Conservation (phyloP, 2,888 invertebrate genomes). For the Drosophila nr. perissopoda region DNA sequence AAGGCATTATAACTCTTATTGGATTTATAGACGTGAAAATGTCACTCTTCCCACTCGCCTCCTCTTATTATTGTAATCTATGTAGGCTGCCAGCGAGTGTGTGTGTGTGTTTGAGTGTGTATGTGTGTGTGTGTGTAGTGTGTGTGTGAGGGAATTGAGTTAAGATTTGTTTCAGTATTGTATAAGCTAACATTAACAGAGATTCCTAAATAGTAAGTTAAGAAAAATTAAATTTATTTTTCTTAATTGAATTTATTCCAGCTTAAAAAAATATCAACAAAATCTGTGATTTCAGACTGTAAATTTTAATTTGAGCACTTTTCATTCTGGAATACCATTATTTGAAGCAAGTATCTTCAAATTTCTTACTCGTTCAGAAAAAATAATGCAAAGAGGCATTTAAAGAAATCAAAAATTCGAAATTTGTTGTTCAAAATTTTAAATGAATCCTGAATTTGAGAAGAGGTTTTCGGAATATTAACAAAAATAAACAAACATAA, state of each 20-base stretch:
- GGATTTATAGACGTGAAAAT: conserved; percentile 65
- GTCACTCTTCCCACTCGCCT: conserved; percentile 13
- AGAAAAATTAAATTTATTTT: too few relatives aligned
- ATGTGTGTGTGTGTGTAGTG: not conserved
- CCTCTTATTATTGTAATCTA: conserved; percentile 31
- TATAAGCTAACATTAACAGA: not conserved
- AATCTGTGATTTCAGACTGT: too few relatives aligned
- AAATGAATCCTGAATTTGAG: too few relatives aligned
- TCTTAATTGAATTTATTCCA: too few relatives aligned
- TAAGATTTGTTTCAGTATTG: not conserved
- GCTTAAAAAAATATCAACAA: too few relatives aligned
- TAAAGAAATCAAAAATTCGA: too few relatives aligned
- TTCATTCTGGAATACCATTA: not conserved
- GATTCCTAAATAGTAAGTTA: not conserved
- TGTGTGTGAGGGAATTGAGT: not conserved
- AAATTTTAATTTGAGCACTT: not conserved
- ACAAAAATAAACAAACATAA: too few relatives aligned
- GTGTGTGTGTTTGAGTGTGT: not conserved
- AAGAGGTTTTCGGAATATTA: not conserved
- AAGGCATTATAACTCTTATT: conserved; percentile 76
- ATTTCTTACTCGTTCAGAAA: too few relatives aligned
- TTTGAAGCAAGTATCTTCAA: not conserved
- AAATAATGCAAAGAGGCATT: too few relatives aligned
- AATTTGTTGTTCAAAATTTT: too few relatives aligned
- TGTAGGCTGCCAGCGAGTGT: conserved; percentile 7